These are phyloP conservation scores for Acronicta psi DNA, from an alignment of 2,888 invertebrate species.

Conservation along the genomic window DNA sequence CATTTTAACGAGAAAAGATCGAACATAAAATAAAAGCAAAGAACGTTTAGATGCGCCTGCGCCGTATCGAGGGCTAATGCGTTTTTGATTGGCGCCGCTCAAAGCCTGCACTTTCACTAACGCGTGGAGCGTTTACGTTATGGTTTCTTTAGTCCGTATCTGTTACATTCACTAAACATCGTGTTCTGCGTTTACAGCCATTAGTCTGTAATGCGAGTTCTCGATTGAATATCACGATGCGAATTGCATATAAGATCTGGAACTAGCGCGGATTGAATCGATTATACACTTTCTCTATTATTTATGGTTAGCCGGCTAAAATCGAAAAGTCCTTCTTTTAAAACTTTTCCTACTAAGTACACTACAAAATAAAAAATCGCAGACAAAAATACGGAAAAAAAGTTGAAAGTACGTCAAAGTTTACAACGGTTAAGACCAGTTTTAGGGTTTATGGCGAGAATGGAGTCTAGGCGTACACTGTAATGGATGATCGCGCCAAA, in stretches of 20 bases:
- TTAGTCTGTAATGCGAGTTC: conserved; percentile 47
- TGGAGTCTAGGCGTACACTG: conserved; percentile 39
- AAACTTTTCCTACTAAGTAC: background rate
- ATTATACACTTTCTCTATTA: conserved; percentile 55
- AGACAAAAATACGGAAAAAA: conserved; percentile 13
- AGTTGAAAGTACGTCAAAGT: conserved; percentile 11
- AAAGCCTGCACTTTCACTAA: conserved; percentile 82
- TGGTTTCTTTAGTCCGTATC: conserved; percentile 62
- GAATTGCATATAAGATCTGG: conserved; percentile 45
- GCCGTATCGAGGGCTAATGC: conserved; percentile 71
- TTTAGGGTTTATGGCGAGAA: conserved; percentile 39
- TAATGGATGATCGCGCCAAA: conserved; percentile 65
- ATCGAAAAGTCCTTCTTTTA: conserved; percentile 32
- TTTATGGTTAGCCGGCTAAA: conserved; percentile 31
- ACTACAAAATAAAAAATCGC: conserved; percentile 24
- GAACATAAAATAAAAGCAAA: conserved; percentile 40
- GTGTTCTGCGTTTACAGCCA: conserved; percentile 53
- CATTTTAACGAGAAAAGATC: conserved; percentile 18
- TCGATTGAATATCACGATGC: conserved; percentile 55
- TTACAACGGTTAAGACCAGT: conserved; percentile 32
- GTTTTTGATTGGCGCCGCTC: conserved; percentile 81
- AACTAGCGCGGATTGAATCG: conserved; percentile 49
- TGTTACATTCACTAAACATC: conserved; percentile 61
- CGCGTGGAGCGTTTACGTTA: conserved; percentile 68
- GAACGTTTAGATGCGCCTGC: conserved; percentile 62